Evolutionary conservation across 2,113 vertebrate species (phyloP).

Genomic region (Chroicocephalus ridibundus): DNA sequence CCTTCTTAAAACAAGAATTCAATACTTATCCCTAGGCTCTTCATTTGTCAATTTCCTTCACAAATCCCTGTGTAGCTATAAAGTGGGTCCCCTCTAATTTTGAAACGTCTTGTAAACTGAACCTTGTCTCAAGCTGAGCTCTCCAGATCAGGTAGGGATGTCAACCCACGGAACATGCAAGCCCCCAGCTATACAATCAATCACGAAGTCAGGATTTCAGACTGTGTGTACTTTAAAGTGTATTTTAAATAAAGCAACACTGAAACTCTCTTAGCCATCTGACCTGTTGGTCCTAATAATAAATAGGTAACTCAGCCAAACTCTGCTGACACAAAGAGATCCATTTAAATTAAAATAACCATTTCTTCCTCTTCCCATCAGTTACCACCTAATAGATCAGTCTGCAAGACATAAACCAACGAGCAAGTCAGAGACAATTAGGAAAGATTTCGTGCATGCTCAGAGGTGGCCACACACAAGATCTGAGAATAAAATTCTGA

Average conservation of each 20-base stretch:
- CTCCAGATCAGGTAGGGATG: not conserved
- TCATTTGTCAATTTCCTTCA: not conserved
- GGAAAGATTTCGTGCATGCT: not conserved
- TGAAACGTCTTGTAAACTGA: slow-evolving; percentile 2
- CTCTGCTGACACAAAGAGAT: not conserved
- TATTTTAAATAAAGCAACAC: not conserved
- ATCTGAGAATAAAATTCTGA: not conserved
- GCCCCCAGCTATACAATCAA: not conserved
- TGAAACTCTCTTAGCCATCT: not conserved
- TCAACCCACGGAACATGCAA: not conserved
- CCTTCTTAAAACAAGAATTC: slow-evolving; percentile 8
- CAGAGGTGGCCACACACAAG: not conserved
- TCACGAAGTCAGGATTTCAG: slow-evolving; percentile 18
- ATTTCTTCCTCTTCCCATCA: not conserved
- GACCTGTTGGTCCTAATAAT: not conserved
- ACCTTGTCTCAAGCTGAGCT: not conserved
- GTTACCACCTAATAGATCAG: not conserved
- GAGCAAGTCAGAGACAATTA: not conserved
- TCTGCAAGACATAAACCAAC: not conserved
- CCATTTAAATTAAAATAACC: not conserved
- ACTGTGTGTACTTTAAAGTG: not conserved
- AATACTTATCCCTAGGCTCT: slow-evolving; percentile 8
- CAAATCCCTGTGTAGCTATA: not conserved
- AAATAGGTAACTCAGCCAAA: not conserved
- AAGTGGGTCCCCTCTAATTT: not conserved